phyloP scores from a whole-genome alignment of 35 echinoderm and acorn worm species.

The Acanthaster planci region DNA sequence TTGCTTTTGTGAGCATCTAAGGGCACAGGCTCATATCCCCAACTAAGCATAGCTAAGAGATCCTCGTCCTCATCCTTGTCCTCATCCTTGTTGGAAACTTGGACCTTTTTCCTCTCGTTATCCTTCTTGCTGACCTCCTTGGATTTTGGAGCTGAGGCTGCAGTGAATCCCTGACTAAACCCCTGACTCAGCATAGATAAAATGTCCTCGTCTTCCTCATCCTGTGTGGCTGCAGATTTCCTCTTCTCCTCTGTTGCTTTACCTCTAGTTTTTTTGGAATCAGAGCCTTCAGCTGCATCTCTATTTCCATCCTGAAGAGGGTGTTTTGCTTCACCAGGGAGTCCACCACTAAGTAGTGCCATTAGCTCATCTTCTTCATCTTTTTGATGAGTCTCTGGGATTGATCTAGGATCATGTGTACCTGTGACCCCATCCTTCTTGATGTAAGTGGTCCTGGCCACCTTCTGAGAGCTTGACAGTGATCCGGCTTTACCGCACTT shows the following conservation, averaged over 20 bases:
- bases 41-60: constrained; percentile 22
- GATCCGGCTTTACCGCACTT: background rate
- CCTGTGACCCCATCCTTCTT: background rate
- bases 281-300: background rate
- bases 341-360: constrained; percentile 56
- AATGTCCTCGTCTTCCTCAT: constrained; percentile 37
- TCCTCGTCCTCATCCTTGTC: constrained; percentile 29
- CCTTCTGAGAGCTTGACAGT: background rate
- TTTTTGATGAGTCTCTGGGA: constrained; percentile 12
- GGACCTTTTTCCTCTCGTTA: background rate
- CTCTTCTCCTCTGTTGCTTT: background rate
- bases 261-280: background rate
- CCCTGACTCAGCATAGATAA: constrained; percentile 40
- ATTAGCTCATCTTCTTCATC: constrained; percentile 47
- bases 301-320: no score
- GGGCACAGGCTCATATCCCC: background rate
- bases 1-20: background rate
- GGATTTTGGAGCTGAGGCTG: background rate
- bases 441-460: background rate
- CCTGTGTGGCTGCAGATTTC: background rate
- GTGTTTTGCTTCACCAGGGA: background rate
- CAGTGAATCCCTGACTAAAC: no score
- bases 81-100: constrained; percentile 1
- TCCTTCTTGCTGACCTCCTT: background rate
- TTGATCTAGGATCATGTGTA: background rate